Evolutionary conservation across 2,113 vertebrate genomes (phyloP), one percentile per base, ranked within the genome.

Genomic region (Daubentonia madagascariensis): DNA sequence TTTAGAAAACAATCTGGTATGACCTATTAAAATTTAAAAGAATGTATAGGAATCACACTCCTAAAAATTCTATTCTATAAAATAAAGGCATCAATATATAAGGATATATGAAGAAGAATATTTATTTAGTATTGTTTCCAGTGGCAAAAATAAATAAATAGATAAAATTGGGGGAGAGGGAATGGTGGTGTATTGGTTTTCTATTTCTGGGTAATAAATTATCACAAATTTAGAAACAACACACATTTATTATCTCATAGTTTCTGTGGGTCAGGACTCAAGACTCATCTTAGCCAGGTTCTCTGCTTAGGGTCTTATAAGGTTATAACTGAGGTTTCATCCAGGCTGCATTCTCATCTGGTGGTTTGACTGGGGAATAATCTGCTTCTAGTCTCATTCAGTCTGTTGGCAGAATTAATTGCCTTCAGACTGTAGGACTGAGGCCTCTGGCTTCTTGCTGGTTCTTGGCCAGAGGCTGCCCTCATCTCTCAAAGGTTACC

Each of bases 1-100:
- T 80, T 81, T n/a, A 85, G 50, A 95, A 92, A 90, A 68, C 35
- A 67, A 59, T 52, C 54, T 52, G 30, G 20, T 5, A 65, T 59
- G 30, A 40, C 12, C 37, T 85, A 89, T 43, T 85, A 63, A 61
- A 85, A 89, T 40, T 48, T 22, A 72, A 78, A 83, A 81, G n/a
- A 96, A 75, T 9, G 70, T 70, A 80, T 1, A 76, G 8, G 16
- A 67, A 28, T 68, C 20, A 83, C 14, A 23, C 9, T 65, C 28
- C 32, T 70, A 20, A 83, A 89, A 89, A 94, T 43, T 37, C 17
- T 67, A 7, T 76, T 57, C 6, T 93, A 72, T 37, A 45, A 65
- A 81, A 93, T 37, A 81, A 85, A 35, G 6, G 1, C 32, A 87
- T 22, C 5, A 54, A 30, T 70, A 83, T 20, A 54, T 68, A 78